Evolutionary conservation across 2,113 vertebrate species (phyloP), one percentile per base, ranked within the genome.

Genomic region (Oceanites oceanicus): DNA sequence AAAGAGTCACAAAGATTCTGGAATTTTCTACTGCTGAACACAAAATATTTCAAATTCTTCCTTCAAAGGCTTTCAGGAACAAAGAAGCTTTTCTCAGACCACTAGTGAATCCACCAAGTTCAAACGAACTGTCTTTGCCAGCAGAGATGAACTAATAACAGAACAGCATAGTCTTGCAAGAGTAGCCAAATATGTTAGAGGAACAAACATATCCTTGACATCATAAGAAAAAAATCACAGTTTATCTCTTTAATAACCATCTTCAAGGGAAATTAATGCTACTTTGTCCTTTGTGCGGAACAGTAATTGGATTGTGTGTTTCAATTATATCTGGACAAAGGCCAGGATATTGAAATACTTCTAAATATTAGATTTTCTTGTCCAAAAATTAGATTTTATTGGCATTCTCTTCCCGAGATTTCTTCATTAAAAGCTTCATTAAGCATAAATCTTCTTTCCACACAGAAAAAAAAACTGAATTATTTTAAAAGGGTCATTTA

Each of bases 321-420:
- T 98, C 98, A 98, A 98, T 98, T 98, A 97, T 98, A 98, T 96
- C 98, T 98, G 98, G 98, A 98, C 98, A 98, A 98, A 98, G 97
- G 97, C 98, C 98, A 98, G 98, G 97, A 97, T 98, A 98, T 98
- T 98, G 98, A 98, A 98, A 98, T 98, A 97, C 98, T 98, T 98
- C 96, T 97, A 97, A 97, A 97, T 98, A 98, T 98, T 98, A 98
- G 98, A 98, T 98, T 98, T 98, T 98, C 98, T 97, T 98, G 91
- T 98, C 97, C 97, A 98, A 98, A 98, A 98, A 98, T 98, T 98
- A 98, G 98, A 98, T 98, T 98, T 97, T 98, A 98, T 98, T 98
- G 98, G 97, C 98, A 98, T 98, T 97, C 96, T 96, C 97, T 98
- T 98, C 97, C 97, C 93, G 94, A 98, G 97, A 98, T 98, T 98